Conservation (phyloP, 2,797 vertebrate genomes). For the Karalla daura region DNA sequence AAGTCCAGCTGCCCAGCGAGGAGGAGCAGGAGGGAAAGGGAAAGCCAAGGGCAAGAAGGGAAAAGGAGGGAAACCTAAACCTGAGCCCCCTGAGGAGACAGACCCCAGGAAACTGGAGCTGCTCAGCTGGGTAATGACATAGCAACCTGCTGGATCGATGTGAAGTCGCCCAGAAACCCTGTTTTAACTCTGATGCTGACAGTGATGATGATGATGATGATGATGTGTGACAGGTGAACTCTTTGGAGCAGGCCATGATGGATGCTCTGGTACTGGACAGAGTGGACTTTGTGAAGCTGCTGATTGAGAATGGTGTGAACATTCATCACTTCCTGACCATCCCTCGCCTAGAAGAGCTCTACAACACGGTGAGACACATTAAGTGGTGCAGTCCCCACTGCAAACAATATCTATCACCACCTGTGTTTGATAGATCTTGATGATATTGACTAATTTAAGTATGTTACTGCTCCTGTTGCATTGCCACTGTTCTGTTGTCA, state of each 20-base stretch:
- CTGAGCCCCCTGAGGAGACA: constrained; percentile 90
- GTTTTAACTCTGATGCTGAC: background rate
- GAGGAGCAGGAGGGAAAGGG: constrained; percentile 56
- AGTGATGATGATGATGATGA: background rate
- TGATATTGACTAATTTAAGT: no score
- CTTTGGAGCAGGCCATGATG: constrained; percentile 98
- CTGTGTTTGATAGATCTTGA: no score
- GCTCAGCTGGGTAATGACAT: constrained; percentile 93
- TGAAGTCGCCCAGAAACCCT: no score
- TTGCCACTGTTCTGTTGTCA: background rate
- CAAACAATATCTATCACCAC: no score
- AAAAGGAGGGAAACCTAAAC: constrained; percentile 90
- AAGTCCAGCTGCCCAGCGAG: constrained; percentile 80
- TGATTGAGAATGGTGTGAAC: constrained; percentile 97
- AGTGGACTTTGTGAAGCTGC: constrained; percentile 96
- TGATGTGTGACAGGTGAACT: constrained; percentile 88
- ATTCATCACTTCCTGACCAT: constrained; percentile 99
- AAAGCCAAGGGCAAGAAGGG: constrained; percentile 88
- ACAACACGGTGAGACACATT: constrained; percentile 91
- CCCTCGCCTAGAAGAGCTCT: constrained; percentile 95
- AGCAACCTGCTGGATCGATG: no score
- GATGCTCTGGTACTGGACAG: constrained; percentile 95
- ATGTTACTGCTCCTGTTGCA: background rate
- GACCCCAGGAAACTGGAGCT: constrained; percentile 95
- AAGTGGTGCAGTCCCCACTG: no score